Evolutionary conservation across 2,797 vertebrate species (phyloP), one percentile per base, ranked within the genome.

Genomic region (Rhabdomys pumilio): DNA sequence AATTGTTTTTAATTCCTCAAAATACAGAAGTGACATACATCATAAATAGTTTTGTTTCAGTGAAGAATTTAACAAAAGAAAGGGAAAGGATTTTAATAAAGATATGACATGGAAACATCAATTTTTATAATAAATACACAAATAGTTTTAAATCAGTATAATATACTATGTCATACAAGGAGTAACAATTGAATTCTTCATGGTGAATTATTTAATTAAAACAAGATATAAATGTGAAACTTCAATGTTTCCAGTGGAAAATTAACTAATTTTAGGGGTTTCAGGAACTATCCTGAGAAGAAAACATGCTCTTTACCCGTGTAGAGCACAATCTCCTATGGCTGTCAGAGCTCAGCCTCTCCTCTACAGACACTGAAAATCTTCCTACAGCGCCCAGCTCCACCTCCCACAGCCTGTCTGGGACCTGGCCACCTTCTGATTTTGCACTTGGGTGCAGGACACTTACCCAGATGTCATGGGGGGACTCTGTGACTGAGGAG

Each of bases 161-260:
- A 22, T 13, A 67, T 50, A 22, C 29, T 34, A 34, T 10, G 67
- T n/a, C 17, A 85, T 50, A 14, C 20, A 44, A 34, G 29, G 29
- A 8, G 1, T 0, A 82, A 29, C 9, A 3, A 61, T 61, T 3
- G 24, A 82, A 22, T 82, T 59, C 53, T 59, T 59, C 59, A 65
- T 65, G 65, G 41, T 85, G 31, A 50, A 6, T 67, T 11, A 65
- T 34, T 84, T 65, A 67, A 67, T 85, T 34, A 63, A 67, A 44
- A 65, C 29, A 85, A 84, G n/a, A 85, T 24, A 10, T 50, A 85
- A 84, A 85, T 50, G 67, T 85, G 11, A 85, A 85, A 50, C 61
- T 24, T 14, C 9, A 1, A 50, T 85, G 6, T 14, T 47, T 85
- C 19, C 19, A 4, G 7, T 34, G 61, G 65, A 47, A 65, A 47